These are phyloP conservation scores for Eupithecia inturbata DNA, from an alignment of 2,888 invertebrate genomes.

Conservation along the genomic window DNA sequence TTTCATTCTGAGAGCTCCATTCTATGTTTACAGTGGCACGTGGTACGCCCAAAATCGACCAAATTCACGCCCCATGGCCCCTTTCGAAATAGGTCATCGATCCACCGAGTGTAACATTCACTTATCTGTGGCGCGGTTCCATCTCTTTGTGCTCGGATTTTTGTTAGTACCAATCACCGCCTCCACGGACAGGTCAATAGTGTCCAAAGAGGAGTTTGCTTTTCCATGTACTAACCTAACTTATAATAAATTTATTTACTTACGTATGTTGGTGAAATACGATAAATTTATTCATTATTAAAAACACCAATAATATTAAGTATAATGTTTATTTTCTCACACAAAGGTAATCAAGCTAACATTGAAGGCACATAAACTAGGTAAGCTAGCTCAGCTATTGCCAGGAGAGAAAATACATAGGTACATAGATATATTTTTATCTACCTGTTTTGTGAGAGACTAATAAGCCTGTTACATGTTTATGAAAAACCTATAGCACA, in stretches of 20 bases:
- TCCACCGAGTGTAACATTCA: constrained; percentile 17
- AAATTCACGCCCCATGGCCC: constrained; percentile 19
- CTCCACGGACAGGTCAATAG: not conserved
- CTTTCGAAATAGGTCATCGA: constrained; percentile 33
- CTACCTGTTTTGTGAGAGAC: no score
- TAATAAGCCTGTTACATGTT: no score
- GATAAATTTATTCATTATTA: no score
- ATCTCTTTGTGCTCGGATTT: constrained; percentile 20
- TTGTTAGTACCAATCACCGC: not conserved
- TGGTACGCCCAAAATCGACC: constrained; percentile 23
- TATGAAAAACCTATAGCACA: no score
- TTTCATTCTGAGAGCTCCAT: not conserved
- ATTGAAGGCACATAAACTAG: no score
- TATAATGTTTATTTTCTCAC: no score
- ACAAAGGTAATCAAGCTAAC: no score
- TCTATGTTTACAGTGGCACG: not conserved
- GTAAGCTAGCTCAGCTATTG: no score
- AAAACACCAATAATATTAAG: no score
- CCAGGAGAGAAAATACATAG: no score
- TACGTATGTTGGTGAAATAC: no score
- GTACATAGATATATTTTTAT: no score
- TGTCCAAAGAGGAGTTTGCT: not conserved
- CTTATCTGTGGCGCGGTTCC: constrained; percentile 20
- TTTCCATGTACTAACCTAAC: not conserved
- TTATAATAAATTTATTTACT: not conserved